Evolutionary conservation across 64 coral and sea anemone genomes (phyloP).

Genomic region (Porites lutea): DNA sequence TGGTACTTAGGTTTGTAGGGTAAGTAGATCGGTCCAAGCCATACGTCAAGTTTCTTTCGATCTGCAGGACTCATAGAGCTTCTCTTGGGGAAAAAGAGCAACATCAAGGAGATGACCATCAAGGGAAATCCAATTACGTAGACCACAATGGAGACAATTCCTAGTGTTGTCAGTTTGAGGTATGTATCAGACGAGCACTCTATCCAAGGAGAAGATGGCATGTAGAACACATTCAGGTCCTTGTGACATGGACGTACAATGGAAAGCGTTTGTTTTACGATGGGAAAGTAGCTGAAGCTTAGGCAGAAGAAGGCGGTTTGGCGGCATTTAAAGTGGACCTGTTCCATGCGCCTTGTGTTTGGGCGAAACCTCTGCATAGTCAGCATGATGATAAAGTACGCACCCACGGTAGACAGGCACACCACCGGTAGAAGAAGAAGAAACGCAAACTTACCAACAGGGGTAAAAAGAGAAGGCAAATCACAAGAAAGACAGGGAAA

Average conservation of each 20-base stretch:
- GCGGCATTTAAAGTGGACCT: slow-evolving; percentile 57
- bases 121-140: slow-evolving; percentile 70
- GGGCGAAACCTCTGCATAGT: slow-evolving; percentile 11
- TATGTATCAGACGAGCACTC: slow-evolving; percentile 49
- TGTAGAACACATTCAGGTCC: slow-evolving; percentile 40
- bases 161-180: slow-evolving; percentile 24
- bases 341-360: not conserved
- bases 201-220: slow-evolving; percentile 70
- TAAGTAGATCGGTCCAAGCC: slow-evolving; percentile 44
- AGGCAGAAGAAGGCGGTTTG: slow-evolving; percentile 41
- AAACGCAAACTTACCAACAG: slow-evolving; percentile 63
- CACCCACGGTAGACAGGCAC: slow-evolving; percentile 19
- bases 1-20: slow-evolving; percentile 53
- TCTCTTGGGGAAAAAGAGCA: slow-evolving; percentile 24
- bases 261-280: slow-evolving; percentile 57
- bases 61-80: slow-evolving; percentile 9
- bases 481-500: slow-evolving; percentile 74
- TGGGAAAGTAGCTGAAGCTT: slow-evolving; percentile 70
- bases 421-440: slow-evolving; percentile 65
- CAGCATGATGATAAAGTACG: slow-evolving; percentile 16
- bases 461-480: slow-evolving; percentile 62
- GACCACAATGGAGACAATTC: slow-evolving; percentile 50
- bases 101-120: slow-evolving; percentile 15
- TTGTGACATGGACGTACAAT: slow-evolving; percentile 57
- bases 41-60: slow-evolving; percentile 15